Evolutionary conservation across 2,113 vertebrate species (phyloP), one percentile per base, ranked within the genome.

Genomic region (Pollimyrus isidori): DNA sequence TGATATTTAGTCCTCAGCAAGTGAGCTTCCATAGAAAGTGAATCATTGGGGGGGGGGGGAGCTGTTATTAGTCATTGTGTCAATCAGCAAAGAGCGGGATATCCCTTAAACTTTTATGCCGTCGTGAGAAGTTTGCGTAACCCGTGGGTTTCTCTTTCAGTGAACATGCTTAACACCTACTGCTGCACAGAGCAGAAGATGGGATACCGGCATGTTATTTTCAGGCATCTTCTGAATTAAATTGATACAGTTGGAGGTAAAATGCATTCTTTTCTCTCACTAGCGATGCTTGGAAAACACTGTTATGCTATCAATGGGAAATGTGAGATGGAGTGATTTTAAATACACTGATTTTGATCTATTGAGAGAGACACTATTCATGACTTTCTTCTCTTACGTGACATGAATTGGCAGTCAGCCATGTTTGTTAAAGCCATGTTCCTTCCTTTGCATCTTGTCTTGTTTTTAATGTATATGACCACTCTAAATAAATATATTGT

Each of bases 351-450:
- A 84, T 46, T 84, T 84, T 48, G 45, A 48, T n/a, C 82, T 23
- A 48, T 46, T 83, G 42, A 35, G 42, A 23, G 80, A 46, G 10
- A 84, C 21, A 48, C 82, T 23, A 23, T 84, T 84, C 82, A 84
- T 69, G 62, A 69, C 17, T 80, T 83, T 46, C 39, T 9, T 84
- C 82, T 46, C n/a, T 84, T 45, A 80, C 35, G 4, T 19, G 35
- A 80, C 35, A 39, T 76, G 69, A 76, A 76, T 76, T 39, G 15
- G 4, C 17, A 58, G 21, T 85, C 52, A 21, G 52, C 69, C 56
- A 87, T 65, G 52, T 65, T 53, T 30, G 35, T 89, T 80, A 88
- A 89, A 89, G 50, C 82, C 50, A 89, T 21, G 53, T 86, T 52
- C 80, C 39, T 89, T 56, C 50, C n/a, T 87, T 87, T 52, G 48